Evolutionary conservation across 2,797 vertebrate genomes (phyloP).

Genomic region (Eulemur mongoz): DNA sequence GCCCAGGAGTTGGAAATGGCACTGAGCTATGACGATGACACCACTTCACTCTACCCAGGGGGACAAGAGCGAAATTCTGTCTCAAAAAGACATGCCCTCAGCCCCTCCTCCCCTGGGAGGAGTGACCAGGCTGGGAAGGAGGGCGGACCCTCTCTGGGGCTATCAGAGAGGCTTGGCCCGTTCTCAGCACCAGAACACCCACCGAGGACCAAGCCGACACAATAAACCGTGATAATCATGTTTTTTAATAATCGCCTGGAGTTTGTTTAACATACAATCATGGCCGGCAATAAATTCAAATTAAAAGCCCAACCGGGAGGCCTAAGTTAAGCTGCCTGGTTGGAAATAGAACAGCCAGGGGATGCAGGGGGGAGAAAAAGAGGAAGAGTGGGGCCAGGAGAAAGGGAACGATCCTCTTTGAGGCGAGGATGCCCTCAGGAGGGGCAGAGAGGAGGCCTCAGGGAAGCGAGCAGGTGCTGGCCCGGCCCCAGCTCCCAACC

Average conservation of each 20-base stretch:
- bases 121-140: background rate
- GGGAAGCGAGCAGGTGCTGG: fast-evolving
- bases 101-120: background rate
- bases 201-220: conserved; percentile 13
- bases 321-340: conserved; percentile 58
- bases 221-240: conserved; percentile 67
- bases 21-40: too few species aligned
- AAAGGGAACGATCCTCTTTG: background rate
- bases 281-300: conserved; percentile 78
- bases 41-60: too few species aligned
- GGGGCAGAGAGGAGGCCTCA: too few species aligned
- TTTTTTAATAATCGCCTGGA: conserved; percentile 80
- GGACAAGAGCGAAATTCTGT: too few species aligned
- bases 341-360: conserved; percentile 15
- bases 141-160: background rate
- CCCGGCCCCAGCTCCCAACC: background rate
- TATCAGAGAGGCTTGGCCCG: background rate
- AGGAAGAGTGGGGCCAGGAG: background rate
- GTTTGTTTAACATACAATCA: conserved; percentile 80
- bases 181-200: conserved; percentile 36
- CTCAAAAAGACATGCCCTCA: background rate
- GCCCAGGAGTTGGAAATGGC: too few species aligned
- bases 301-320: conserved; percentile 80
- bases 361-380: background rate
- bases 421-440: background rate